Evolutionary conservation across 2,113 vertebrate species (phyloP).

Genomic region (Helogale parvula): DNA sequence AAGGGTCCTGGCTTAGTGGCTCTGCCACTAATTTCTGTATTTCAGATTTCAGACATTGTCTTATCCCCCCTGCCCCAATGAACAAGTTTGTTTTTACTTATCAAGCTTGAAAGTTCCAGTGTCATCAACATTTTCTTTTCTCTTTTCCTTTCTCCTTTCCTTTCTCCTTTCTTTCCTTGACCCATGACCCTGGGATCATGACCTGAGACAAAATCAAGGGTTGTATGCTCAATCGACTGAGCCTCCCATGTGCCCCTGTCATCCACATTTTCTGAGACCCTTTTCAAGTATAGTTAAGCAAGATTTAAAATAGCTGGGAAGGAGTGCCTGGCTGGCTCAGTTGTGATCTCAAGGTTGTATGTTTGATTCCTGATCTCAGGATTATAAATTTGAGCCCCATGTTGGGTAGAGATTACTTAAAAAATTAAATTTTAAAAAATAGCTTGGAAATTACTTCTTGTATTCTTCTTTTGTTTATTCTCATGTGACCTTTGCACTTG

Average conservation of each 20-base stretch:
- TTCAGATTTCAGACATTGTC: slow-evolving; percentile 14
- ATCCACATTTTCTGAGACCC: background rate
- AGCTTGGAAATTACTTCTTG: slow-evolving; percentile 21
- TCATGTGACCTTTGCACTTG: background rate
- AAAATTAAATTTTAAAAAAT: background rate
- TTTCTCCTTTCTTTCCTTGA: too few relatives aligned
- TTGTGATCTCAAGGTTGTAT: background rate
- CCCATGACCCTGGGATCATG: too few relatives aligned
- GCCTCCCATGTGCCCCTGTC: background rate
- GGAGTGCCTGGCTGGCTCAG: background rate
- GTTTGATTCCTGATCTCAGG: background rate
- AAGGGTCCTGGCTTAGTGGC: background rate
- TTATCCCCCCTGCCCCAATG: background rate
- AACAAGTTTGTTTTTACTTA: slow-evolving; percentile 17
- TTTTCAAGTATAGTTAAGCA: background rate
- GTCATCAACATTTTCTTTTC: background rate
- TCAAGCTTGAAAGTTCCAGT: background rate
- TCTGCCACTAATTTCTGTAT: background rate
- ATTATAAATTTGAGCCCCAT: background rate
- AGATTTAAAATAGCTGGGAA: background rate
- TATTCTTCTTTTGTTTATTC: background rate
- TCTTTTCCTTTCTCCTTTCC: too few relatives aligned
- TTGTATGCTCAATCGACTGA: too few relatives aligned
- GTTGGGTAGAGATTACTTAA: background rate
- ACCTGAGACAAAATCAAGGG: too few relatives aligned